A percentile compares a stretch with the other conserved stretches of the same genome.
These are phyloP conservation scores for Salvelinus sp. DNA, from an alignment of 2,113 vertebrate genomes.

Conservation along the genomic window DNA sequence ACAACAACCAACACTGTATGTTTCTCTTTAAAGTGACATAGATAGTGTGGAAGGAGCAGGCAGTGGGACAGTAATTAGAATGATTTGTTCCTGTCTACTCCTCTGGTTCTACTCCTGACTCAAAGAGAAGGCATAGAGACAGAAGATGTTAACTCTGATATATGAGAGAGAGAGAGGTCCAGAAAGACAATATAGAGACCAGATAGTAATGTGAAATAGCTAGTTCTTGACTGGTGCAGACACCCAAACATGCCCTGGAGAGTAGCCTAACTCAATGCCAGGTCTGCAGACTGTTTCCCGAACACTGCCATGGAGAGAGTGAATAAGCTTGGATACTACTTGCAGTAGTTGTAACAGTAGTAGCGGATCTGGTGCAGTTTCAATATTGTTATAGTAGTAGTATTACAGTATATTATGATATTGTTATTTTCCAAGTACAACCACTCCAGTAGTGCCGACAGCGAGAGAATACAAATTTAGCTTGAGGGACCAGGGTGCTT, in stretches of 20 bases:
- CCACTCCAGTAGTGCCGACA: too few relatives aligned
- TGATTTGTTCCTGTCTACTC: too few relatives aligned
- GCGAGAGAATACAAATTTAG: neutral
- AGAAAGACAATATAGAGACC: neutral
- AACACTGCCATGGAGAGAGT: neutral
- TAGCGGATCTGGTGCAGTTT: too few relatives aligned
- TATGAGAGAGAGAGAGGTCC: neutral
- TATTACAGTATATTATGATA: too few relatives aligned
- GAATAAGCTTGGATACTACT: neutral
- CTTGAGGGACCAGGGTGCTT: conserved; percentile 18
- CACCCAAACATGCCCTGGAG: neutral
- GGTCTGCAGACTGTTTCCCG: neutral
- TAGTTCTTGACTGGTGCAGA: neutral
- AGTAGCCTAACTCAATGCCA: neutral
- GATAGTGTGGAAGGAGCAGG: conserved; percentile 23
- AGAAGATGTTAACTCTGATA: too few relatives aligned
- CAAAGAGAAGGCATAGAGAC: neutral
- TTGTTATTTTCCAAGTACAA: too few relatives aligned
- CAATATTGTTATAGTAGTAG: too few relatives aligned
- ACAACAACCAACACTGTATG: conserved; percentile 29
- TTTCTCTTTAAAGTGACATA: conserved; percentile 40
- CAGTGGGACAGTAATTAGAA: neutral
- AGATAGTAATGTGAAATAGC: neutral
- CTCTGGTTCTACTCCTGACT: too few relatives aligned
- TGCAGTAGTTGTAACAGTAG: too few relatives aligned